Evolutionary conservation across 2,797 vertebrate genomes (phyloP), one percentile per base, ranked within the genome.

Genomic region (Arremon aurantiirostris): DNA sequence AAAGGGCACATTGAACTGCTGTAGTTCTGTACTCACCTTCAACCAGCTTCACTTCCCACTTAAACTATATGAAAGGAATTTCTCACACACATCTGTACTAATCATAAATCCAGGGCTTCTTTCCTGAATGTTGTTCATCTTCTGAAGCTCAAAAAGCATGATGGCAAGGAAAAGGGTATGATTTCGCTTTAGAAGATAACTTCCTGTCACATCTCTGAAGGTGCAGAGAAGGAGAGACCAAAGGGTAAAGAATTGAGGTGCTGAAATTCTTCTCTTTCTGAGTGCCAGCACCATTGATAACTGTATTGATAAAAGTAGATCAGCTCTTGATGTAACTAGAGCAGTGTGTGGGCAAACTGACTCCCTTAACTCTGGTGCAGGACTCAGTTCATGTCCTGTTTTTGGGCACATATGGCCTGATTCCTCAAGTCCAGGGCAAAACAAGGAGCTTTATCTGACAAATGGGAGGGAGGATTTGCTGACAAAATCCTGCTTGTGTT

Each of bases 301-400:
- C 2, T 27, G 5, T 32, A 10, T 30, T 0, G 0, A 35, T 46
- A 56, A 73, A 70, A 3, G 35, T 4, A 56, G 42, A 57, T 15
- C 6, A 66, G 14, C 21, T 84, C 41, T 53, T 22, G 26, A 32
- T 17, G 13, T 18, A 42, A 26, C 15, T 14, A 35, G 22, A 69
- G 9, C 18, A 89, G 1, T 24, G 10, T 35, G 6, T 20, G 24
- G 21, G 20, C 28, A 78, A 64, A 73, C 19, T 35, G 13, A 8
- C 12, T 44, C 28, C n/a, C 20, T 64, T 41, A 26, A 21, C 10
- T 41, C 8, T 32, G 26, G 9, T 22, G 5, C 23, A 7, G 19
- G 23, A 18, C 12, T n/a, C 39, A 55, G 1, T 22, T 8, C 2
- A n/a, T n/a, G n/a, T n/a, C 32, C 28, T 63, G 1, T 8, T 30